Base-by-base conservation (phyloP, 2,113 vertebrate genomes). In the Gavialis gangeticus region DNA sequence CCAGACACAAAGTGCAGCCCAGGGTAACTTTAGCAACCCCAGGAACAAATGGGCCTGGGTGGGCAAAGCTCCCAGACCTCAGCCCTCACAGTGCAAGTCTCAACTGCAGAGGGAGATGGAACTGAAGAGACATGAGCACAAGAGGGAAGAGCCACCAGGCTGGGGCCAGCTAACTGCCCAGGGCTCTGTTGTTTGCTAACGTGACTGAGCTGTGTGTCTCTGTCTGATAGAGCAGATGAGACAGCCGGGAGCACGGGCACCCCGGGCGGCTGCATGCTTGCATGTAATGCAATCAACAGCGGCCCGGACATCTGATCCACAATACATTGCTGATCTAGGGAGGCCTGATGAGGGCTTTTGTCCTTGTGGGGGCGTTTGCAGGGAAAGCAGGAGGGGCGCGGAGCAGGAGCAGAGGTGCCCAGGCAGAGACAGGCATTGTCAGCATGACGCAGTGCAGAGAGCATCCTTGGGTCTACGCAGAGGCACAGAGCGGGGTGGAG, bases 271-370 rank as follows among this genome's bases (percentile, higher is more conserved):
- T 1, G 4, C 3, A 54, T 54, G 9, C 79, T 46, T 4, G 28
- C 34, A 11, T 57, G 6, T 34, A 27, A 15, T 6, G 4, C 55
- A 37, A 56, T 4, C 0, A 0, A 13, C 56, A 12, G 22, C 0
- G 3, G 64, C 34, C 24, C 54, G 21, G 58, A 6, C 6, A 34
- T 6, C 37, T 28, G 12, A 3, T 28, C 46, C 59, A 6, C 66
- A 1, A 2, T 34, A 14, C 19, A 3, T 28, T 37, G 69, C 34
- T 46, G 34, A 5, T 10, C 34, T 12, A 10, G 1, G 21, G 27
- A 30, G 19, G 34, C 60, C 17, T 2, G 0, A 9, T 1, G 25
- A 16, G 71, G 66, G 12, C 57, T 85, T 22, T 4, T 15, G 64
- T 58, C 63, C 24, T 10, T 25, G 5, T 16, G 14, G 69, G 46